Evolutionary conservation across 2,113 vertebrate species (phyloP), one percentile per base, ranked within the genome.

Genomic region (Neopipo cinnamomea): DNA sequence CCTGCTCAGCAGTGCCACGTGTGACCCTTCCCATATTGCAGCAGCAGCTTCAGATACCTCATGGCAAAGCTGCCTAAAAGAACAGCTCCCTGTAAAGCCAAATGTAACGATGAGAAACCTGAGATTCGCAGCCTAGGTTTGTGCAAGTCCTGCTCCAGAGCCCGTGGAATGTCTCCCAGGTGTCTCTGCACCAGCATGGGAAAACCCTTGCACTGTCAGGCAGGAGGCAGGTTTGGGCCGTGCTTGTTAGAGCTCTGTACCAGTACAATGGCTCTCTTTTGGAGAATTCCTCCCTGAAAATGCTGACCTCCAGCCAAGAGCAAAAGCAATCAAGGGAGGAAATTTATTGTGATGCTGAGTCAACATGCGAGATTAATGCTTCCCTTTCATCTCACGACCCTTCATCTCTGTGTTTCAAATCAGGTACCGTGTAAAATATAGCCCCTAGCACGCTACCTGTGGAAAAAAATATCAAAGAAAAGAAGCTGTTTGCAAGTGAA

Each of bases 371-470:
- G 96, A 95, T 96, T 75, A 86, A 97, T 93, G 89, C 85, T 76
- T 77, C 63, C 44, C 81, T 86, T 96, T 94, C 95, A 94, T 92
- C 89, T 80, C 61, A 6, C 1, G 1, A 80, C 59, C 80, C 91
- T 93, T 93, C 76, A 72, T 75, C 88, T 92, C 80, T 52, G 76
- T 53, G 84, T 88, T 94, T 96, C 93, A 66, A 72, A 93, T 76
- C 92, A 92, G 89, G 91, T 70, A 30, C 75, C 0, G 4, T 46
- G 70, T 81, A 59, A 97, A 94, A 95, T 75, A 86, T 5, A 13
- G 7, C 63, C 62, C 49, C 1, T 31, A 53, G 85, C 77, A 47
- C 2, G 41, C 65, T 85, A 55, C 79, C 62, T 44, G 85, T 33
- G 67, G 25, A n/a, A 74, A 22, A 78, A 79, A 25, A 56, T 1